These are phyloP conservation scores for Trachymyrmex septentrionalis DNA, from an alignment of 1,140 invertebrate species.

Conservation along the genomic window DNA sequence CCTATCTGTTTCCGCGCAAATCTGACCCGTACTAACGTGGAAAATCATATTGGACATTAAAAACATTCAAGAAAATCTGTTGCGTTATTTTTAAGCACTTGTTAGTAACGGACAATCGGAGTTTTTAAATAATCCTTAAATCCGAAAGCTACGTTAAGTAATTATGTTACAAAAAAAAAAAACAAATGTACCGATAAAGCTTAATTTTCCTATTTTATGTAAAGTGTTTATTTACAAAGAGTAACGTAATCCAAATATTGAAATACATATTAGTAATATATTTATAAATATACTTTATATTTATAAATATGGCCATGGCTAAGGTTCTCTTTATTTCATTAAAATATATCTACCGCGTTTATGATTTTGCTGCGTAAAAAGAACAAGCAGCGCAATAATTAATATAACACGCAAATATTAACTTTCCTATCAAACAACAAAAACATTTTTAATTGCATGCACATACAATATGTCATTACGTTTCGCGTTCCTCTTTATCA, in stretches of 20 bases:
- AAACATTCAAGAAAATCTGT: background rate
- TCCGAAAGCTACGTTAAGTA: background rate
- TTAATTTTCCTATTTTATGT: background rate
- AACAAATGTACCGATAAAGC: background rate
- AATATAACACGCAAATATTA: background rate
- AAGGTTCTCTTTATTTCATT: constrained; percentile 1
- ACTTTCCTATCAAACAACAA: background rate
- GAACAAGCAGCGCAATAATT: background rate
- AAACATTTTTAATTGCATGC: background rate
- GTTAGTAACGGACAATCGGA: background rate
- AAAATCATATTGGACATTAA: constrained; percentile 14
- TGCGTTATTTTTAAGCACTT: background rate
- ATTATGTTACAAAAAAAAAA: background rate
- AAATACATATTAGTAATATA: background rate
- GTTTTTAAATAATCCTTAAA: background rate
- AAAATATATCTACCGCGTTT: background rate
- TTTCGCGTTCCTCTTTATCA: background rate
- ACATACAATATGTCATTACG: background rate
- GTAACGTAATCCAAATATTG: background rate
- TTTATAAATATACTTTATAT: background rate
- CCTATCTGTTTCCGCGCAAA: constrained; percentile 9
- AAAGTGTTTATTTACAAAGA: background rate
- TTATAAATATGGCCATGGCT: background rate
- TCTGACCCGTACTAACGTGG: background rate
- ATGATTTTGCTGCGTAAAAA: background rate